Percentiles rank a stretch among this genome's conserved stretches.
phyloP scores from a whole-genome alignment of 2,888 invertebrate genomes.

The Drosophila mulleri region DNA sequence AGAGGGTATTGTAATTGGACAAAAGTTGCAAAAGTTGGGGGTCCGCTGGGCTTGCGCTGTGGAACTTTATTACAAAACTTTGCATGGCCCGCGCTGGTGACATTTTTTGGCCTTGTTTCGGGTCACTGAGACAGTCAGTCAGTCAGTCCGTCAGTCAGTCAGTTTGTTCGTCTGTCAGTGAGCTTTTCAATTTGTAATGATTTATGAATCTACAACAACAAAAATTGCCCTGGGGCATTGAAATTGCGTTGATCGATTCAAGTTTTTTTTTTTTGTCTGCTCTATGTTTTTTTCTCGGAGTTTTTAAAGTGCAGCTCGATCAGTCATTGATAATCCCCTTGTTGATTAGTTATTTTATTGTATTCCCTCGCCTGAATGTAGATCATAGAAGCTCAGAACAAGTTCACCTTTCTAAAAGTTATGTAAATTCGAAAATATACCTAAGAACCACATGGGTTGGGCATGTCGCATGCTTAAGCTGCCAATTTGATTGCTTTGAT shows the following conservation, averaged over 20 bases:
- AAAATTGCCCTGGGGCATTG: conserved; percentile 13
- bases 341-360: conserved; percentile 3
- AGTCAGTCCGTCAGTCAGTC: not conserved
- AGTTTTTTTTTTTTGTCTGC: conserved; percentile 14
- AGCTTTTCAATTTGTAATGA: conserved; percentile 54
- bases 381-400: not conserved
- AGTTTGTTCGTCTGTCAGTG: conserved; percentile 16
- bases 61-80: conserved; percentile 49
- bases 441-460: conserved; percentile 18
- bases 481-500: conserved; percentile 18
- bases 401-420: conserved; percentile 4
- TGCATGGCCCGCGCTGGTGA: conserved; percentile 37
- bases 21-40: conserved; percentile 9
- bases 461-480: conserved; percentile 4
- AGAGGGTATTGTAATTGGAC: conserved; percentile 22
- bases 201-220: conserved; percentile 50
- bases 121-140: conserved; percentile 18
- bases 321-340: conserved; percentile 9
- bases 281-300: conserved; percentile 12
- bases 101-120: conserved; percentile 47
- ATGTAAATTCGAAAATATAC: conserved; percentile 10
- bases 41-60: conserved; percentile 18
- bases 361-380: not conserved
- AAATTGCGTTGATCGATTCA: conserved; percentile 45
- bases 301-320: conserved; percentile 17